A percentile compares a stretch with the other conserved stretches of the same genome.
Evolutionary conservation across 92 coral and sea anemone genomes (phyloP).

Genomic region (Muricea muricata): DNA sequence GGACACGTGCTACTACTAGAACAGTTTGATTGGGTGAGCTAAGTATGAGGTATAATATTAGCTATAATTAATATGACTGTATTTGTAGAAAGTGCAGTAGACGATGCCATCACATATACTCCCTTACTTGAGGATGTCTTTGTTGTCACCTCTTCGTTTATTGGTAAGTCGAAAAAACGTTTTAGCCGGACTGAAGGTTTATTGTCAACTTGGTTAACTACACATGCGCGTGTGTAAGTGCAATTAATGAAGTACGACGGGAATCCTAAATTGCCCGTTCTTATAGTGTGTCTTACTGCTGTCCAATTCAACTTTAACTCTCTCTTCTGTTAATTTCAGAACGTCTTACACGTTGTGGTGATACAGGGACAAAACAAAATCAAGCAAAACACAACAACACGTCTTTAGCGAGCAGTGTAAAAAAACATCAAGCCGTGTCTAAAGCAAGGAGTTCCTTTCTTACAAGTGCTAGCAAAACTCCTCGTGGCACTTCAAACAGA

Average conservation of each 20-base stretch:
- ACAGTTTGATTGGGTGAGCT: too few species aligned
- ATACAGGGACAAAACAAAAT: constrained; percentile 28
- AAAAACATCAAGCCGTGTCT: constrained; percentile 52
- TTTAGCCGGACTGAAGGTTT: too few species aligned
- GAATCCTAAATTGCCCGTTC: too few species aligned
- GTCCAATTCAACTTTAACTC: too few species aligned
- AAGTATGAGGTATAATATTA: too few species aligned
- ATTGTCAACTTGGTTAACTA: too few species aligned
- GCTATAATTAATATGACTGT: too few species aligned
- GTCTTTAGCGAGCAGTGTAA: constrained; percentile 25
- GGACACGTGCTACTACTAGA: too few species aligned
- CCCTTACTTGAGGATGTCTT: constrained; percentile 86
- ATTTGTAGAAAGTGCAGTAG: constrained; percentile 72
- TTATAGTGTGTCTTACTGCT: too few species aligned
- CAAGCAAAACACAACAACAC: neutral
- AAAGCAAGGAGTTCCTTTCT: constrained; percentile 62
- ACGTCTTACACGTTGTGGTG: constrained; percentile 42
- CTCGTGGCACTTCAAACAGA: constrained; percentile 31
- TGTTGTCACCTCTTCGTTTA: constrained; percentile 76
- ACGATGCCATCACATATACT: constrained; percentile 75
- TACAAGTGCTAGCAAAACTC: constrained; percentile 53
- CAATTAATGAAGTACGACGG: too few species aligned
- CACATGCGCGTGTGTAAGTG: too few species aligned
- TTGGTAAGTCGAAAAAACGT: constrained; percentile 66
- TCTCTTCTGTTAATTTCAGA: constrained; percentile 7